A percentile compares a stretch with the other conserved stretches of the same genome.
phyloP scores from a whole-genome alignment of 2,113 vertebrate genomes.

The Chionomys nivalis region DNA sequence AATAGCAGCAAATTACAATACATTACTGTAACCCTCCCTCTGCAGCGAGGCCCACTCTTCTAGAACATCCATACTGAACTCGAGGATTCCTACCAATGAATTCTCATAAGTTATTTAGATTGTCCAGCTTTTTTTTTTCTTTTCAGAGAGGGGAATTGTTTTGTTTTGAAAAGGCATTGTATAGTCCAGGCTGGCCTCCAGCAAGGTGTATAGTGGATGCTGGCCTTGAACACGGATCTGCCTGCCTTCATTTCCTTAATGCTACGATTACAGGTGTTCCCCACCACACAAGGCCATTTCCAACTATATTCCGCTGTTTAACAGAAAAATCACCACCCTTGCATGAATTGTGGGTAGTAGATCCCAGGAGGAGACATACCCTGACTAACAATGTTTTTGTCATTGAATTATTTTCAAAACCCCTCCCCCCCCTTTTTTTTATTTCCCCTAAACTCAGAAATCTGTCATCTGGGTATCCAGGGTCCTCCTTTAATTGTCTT shows the following conservation, averaged over 20 bases:
- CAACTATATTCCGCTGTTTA: not conserved
- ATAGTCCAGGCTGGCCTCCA: not conserved
- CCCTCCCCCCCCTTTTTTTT: not conserved
- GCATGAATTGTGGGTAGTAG: not conserved
- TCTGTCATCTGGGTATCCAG: not conserved
- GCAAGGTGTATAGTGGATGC: not conserved
- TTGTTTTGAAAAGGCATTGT: not conserved
- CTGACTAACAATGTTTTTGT: not conserved
- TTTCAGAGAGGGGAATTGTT: not conserved
- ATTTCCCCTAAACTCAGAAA: not conserved
- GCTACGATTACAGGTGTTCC: not conserved
- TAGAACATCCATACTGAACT: not conserved
- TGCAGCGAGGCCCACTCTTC: not conserved
- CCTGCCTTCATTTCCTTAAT: not conserved
- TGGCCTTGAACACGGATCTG: not conserved
- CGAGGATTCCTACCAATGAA: not conserved
- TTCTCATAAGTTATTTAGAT: not conserved
- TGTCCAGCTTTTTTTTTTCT: not conserved
- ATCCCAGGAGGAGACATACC: not conserved
- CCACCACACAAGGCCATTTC: not conserved
- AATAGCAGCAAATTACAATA: not conserved
- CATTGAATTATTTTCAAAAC: not conserved
- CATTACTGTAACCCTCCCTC: not conserved
- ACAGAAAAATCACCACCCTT: not conserved
- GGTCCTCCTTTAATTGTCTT: slow-evolving; percentile 1